A percentile compares a stretch with the other conserved stretches of the same genome.
Conservation (phyloP, 2,797 vertebrate species). For the Enteromius mattozi region DNA sequence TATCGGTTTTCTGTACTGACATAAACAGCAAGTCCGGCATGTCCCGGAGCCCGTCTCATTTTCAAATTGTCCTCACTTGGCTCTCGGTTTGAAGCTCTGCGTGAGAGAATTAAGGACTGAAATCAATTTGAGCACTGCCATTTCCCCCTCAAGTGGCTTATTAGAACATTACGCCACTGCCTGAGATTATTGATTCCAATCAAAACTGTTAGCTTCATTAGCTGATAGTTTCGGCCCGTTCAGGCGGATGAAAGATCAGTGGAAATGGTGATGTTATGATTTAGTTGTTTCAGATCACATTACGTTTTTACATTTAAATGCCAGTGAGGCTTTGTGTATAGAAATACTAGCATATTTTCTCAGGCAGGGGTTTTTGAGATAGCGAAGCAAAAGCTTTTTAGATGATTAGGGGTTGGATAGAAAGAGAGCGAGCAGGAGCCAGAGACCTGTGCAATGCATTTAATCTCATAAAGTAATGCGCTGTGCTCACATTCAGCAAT, state of each 20-base stretch:
- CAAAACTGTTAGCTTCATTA: conserved; percentile 55
- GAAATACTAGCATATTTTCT: conserved; percentile 15
- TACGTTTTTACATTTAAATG: conserved; percentile 64
- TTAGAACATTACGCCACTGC: conserved; percentile 38
- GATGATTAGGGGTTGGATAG: conserved; percentile 48
- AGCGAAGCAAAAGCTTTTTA: conserved; percentile 46
- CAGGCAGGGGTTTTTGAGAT: conserved; percentile 20
- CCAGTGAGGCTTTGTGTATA: conserved; percentile 44
- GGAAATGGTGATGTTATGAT: conserved; percentile 53
- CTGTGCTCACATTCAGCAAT: conserved; percentile 45
- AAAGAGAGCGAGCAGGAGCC: conserved; percentile 28
- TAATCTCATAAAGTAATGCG: conserved; percentile 50
- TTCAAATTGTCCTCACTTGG: conserved; percentile 22
- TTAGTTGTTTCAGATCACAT: conserved; percentile 52
- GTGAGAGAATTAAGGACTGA: conserved; percentile 32
- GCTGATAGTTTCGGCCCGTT: conserved; percentile 47
- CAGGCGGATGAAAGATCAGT: conserved; percentile 49
- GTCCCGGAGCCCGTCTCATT: conserved; percentile 13
- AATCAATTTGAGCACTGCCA: conserved; percentile 39
- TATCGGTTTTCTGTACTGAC: not conserved
- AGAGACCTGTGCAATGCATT: conserved; percentile 35
- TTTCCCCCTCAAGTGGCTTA: conserved; percentile 42
- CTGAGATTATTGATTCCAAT: conserved; percentile 50
- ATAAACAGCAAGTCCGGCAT: conserved; percentile 14
- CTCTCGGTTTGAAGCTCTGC: conserved; percentile 37